Evolutionary conservation across 2,113 vertebrate species (phyloP).

Genomic region (Tragelaphus strepsiceros): DNA sequence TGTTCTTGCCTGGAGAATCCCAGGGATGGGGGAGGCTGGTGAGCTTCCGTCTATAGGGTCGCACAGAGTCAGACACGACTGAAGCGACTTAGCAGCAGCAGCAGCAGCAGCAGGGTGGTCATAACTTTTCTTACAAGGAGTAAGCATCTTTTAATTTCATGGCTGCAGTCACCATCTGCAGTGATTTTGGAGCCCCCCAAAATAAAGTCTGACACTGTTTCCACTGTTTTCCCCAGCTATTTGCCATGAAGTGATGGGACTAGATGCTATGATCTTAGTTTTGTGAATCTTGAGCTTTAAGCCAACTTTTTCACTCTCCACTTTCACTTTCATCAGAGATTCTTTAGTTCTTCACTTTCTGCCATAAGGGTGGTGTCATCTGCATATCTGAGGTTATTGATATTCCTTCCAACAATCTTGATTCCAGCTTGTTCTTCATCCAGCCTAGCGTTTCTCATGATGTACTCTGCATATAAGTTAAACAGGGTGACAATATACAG

Average conservation of each 20-base stretch:
- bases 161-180: background rate
- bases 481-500: background rate
- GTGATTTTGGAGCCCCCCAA: background rate
- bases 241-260: background rate
- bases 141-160: background rate
- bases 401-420: background rate
- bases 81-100: too few species aligned
- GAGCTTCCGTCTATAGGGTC: too few species aligned
- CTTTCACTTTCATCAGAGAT: background rate
- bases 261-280: background rate
- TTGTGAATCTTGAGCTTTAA: background rate
- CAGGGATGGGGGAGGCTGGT: too few species aligned
- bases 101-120: background rate
- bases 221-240: background rate
- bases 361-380: background rate
- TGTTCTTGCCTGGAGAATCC: too few species aligned
- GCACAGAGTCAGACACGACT: too few species aligned
- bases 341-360: background rate
- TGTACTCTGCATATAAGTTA: background rate
- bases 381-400: background rate
- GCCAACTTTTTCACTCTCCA: background rate
- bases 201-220: background rate
- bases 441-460: background rate
- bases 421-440: background rate
- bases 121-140: background rate